Percentiles rank a stretch among this genome's conserved stretches.
Conservation (phyloP, 2,888 invertebrate species). For the Gandaritis pyraliata region DNA sequence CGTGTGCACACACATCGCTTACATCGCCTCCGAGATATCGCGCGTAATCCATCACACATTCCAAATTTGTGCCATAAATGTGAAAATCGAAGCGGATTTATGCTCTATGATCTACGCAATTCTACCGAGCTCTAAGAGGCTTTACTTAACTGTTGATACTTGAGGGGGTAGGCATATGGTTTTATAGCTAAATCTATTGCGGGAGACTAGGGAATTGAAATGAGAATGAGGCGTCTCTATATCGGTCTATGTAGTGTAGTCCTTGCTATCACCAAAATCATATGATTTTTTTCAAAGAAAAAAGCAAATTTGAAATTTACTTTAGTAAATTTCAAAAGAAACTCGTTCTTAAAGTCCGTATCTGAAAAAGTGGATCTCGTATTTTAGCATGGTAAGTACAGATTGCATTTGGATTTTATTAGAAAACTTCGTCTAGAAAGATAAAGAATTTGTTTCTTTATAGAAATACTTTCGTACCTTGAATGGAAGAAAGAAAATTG, state of each 20-base stretch:
- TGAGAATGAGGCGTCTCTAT: not conserved
- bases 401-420: constrained; percentile 61
- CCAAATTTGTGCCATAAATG: constrained; percentile 54
- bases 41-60: constrained; percentile 74
- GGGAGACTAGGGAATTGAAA: not conserved
- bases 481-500: constrained; percentile 29
- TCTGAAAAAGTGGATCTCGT: constrained; percentile 51
- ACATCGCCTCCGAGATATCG: constrained; percentile 65
- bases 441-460: constrained; percentile 43
- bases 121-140: constrained; percentile 33
- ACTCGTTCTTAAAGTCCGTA: constrained; percentile 48
- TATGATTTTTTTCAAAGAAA: constrained; percentile 21
- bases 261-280: constrained; percentile 15
- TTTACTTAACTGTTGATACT: constrained; percentile 27
- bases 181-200: not conserved
- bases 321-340: constrained; percentile 49
- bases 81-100: constrained; percentile 44
- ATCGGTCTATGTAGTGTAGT: too few relatives aligned
- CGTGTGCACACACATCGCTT: constrained; percentile 71
- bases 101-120: constrained; percentile 43
- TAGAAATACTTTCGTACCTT: constrained; percentile 32
- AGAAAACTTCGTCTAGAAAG: constrained; percentile 48
- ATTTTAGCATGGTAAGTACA: constrained; percentile 53
- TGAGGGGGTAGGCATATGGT: not conserved
- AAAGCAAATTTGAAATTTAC: constrained; percentile 36